phyloP scores from a whole-genome alignment of 2,888 invertebrate species.

The Blastobasis lacticolella region DNA sequence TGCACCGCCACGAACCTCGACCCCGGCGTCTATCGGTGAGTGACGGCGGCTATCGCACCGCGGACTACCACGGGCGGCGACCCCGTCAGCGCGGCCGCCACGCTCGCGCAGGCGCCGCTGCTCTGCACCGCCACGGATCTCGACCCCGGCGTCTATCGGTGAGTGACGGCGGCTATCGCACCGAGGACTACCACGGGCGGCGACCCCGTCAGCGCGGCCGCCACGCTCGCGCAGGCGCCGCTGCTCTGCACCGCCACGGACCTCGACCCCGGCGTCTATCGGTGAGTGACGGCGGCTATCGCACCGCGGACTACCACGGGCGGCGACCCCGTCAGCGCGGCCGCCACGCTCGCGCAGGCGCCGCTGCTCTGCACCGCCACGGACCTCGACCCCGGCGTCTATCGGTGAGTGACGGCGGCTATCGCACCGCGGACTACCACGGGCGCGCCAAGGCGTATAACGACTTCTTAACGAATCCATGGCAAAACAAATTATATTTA shows the following conservation, averaged over 20 bases:
- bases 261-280: slow-evolving; percentile 77
- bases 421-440: no score
- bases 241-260: slow-evolving; percentile 48
- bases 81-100: slow-evolving; percentile 84
- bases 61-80: slow-evolving; percentile 92
- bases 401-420: slow-evolving; percentile 54
- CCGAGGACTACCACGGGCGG: slow-evolving; percentile 93
- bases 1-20: slow-evolving; percentile 58
- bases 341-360: slow-evolving; percentile 70
- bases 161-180: slow-evolving; percentile 74
- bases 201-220: slow-evolving; percentile 87
- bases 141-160: slow-evolving; percentile 78
- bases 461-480: no score
- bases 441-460: no score
- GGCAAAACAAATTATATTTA: no score
- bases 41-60: slow-evolving; percentile 71
- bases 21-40: slow-evolving; percentile 77
- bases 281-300: slow-evolving; percentile 62
- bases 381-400: slow-evolving; percentile 89
- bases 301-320: slow-evolving; percentile 88
- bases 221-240: slow-evolving; percentile 68
- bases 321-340: slow-evolving; percentile 89
- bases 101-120: slow-evolving; percentile 57
- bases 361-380: slow-evolving; percentile 73
- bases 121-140: slow-evolving; percentile 80